phyloP scores from a whole-genome alignment of 1,140 invertebrate species.

The Drosophila orosa region DNA sequence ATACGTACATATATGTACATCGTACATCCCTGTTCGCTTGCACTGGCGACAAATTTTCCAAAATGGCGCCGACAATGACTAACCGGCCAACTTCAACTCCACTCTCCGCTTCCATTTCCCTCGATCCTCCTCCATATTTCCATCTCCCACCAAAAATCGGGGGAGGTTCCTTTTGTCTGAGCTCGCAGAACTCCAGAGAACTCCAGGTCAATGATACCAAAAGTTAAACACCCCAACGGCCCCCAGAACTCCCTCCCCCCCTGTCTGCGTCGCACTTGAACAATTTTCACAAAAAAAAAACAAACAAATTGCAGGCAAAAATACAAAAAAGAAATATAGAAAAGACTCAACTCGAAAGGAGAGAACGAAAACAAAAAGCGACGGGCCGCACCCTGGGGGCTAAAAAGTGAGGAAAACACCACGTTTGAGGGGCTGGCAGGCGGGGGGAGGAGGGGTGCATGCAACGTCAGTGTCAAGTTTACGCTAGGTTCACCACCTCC shows the following conservation, averaged over 20 bases:
- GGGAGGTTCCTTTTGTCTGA: slow-evolving; percentile 50
- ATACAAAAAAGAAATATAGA: slow-evolving; percentile 26
- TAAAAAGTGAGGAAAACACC: slow-evolving; percentile 8
- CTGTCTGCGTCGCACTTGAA: slow-evolving; percentile 76
- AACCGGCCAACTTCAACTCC: slow-evolving; percentile 28
- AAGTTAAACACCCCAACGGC: slow-evolving; percentile 74
- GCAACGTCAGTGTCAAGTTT: slow-evolving; percentile 80
- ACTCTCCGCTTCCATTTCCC: slow-evolving; percentile 16
- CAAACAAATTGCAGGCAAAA: slow-evolving; percentile 15
- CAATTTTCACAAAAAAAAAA: slow-evolving; percentile 73
- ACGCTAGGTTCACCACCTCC: slow-evolving; percentile 52
- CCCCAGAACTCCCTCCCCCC: slow-evolving; percentile 13
- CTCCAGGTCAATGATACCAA: slow-evolving; percentile 81
- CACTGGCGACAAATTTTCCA: slow-evolving; percentile 68
- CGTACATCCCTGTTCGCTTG: slow-evolving; percentile 38
- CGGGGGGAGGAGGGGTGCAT: slow-evolving; percentile 6
- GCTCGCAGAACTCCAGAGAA: slow-evolving; percentile 47
- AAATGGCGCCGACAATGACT: slow-evolving; percentile 70
- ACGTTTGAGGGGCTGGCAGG: not conserved
- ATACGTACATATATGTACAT: slow-evolving; percentile 1
- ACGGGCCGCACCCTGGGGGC: slow-evolving; percentile 46
- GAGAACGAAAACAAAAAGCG: slow-evolving; percentile 49
- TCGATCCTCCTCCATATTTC: not conserved
- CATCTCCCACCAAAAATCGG: slow-evolving; percentile 13
- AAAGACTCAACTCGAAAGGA: slow-evolving; percentile 31